Evolutionary conservation across 2,888 invertebrate species (phyloP).

Genomic region (Coleophora deauratella): DNA sequence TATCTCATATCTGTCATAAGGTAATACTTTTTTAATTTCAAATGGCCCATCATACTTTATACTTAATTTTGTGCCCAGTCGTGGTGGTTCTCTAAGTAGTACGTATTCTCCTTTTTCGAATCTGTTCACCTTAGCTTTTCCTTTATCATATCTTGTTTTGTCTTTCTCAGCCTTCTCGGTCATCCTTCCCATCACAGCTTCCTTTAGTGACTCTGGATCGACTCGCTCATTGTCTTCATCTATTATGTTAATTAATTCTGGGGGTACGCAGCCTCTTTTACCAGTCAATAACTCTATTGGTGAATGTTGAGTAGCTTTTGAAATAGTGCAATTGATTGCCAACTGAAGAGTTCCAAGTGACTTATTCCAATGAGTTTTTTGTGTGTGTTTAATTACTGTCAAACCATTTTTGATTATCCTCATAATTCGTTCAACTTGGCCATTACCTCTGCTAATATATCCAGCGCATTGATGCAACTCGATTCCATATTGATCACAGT

Average conservation of each 20-base stretch:
- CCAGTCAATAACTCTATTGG: slow-evolving; percentile 1
- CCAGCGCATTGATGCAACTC: neutral
- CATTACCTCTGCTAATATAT: neutral
- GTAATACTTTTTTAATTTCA: slow-evolving; percentile 8
- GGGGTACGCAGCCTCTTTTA: slow-evolving; percentile 1
- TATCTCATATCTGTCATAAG: slow-evolving; percentile 5
- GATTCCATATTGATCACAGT: neutral
- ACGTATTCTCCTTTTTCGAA: slow-evolving; percentile 8
- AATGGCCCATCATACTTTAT: slow-evolving; percentile 9
- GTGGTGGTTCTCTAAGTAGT: slow-evolving; percentile 2
- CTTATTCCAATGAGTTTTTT: neutral
- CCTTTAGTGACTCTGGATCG: neutral
- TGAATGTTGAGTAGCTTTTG: neutral
- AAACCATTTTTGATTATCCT: slow-evolving; percentile 2
- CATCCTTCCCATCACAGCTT: slow-evolving; percentile 1
- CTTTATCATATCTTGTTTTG: slow-evolving; percentile 6
- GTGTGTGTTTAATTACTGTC: neutral
- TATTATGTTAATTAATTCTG: neutral
- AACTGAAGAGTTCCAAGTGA: neutral
- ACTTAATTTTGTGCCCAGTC: slow-evolving; percentile 3
- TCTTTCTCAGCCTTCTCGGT: slow-evolving; percentile 1
- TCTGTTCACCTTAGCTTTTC: slow-evolving; percentile 8
- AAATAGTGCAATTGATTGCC: slow-evolving; percentile 2
- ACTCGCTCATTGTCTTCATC: slow-evolving; percentile 1
- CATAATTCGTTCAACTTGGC: slow-evolving; percentile 6